A percentile compares a stretch with the other conserved stretches of the same genome.
phyloP scores from a whole-genome alignment of 53 echinoderm and acorn worm species.

The Echinarachnius parma region DNA sequence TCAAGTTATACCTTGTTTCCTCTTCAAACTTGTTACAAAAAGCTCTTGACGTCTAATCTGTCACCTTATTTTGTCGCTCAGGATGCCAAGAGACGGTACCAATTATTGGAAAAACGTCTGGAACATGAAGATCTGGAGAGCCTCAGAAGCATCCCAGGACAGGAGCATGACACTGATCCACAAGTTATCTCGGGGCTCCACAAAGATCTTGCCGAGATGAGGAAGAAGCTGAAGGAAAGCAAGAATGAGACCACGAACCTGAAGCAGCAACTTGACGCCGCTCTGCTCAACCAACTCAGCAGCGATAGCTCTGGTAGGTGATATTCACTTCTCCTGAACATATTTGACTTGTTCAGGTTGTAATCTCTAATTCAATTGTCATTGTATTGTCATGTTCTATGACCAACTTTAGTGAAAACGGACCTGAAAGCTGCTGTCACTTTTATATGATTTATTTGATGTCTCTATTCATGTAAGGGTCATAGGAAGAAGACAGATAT shows the following conservation, averaged over 20 bases:
- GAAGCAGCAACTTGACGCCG: conserved; percentile 78
- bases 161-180: conserved; percentile 44
- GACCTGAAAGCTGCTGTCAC: too few relatives aligned
- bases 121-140: conserved; percentile 47
- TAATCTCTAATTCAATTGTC: too few relatives aligned
- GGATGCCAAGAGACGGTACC: conserved; percentile 49
- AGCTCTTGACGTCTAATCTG: too few relatives aligned
- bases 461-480: too few relatives aligned
- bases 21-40: too few relatives aligned
- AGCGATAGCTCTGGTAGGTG: conserved; percentile 43
- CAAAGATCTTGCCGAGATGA: conserved; percentile 43
- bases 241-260: conserved; percentile 54
- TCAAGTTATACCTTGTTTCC: background rate
- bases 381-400: too few relatives aligned
- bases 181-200: conserved; percentile 35
- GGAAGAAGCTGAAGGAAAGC: conserved; percentile 62
- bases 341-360: too few relatives aligned
- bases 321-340: too few relatives aligned
- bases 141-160: conserved; percentile 63
- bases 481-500: too few relatives aligned
- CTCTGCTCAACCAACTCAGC: conserved; percentile 60
- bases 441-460: too few relatives aligned
- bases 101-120: conserved; percentile 40
- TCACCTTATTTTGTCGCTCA: too few relatives aligned
- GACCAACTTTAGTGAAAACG: too few relatives aligned